phyloP scores from a whole-genome alignment of 2,797 vertebrate genomes.

The Sardinella longiceps region DNA sequence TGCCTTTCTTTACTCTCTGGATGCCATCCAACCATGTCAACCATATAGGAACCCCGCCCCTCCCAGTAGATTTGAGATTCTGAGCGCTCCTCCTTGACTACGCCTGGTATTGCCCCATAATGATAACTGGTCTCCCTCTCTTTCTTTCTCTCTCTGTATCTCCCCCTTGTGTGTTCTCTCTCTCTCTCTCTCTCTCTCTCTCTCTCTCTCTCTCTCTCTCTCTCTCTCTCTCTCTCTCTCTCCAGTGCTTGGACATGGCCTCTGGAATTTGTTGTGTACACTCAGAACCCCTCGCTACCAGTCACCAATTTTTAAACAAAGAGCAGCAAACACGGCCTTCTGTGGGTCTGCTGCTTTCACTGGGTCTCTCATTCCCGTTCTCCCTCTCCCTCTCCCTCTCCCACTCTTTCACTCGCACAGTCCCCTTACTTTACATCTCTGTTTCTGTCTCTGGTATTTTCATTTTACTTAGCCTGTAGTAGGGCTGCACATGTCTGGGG shows the following conservation, averaged over 20 bases:
- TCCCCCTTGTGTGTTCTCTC: no score
- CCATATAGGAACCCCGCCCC: not conserved
- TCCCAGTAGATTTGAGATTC: not conserved
- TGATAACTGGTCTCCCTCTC: not conserved
- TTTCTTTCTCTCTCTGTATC: not conserved
- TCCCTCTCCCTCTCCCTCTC: not conserved
- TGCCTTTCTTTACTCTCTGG: not conserved
- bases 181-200: no score
- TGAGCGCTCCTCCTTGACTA: not conserved
- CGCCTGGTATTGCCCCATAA: not conserved
- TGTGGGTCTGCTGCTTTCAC: slow-evolving; percentile 2
- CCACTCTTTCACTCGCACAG: not conserved
- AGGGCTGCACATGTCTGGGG: not conserved
- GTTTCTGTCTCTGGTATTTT: not conserved
- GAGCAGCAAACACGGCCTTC: slow-evolving; percentile 45
- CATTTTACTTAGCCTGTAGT: not conserved
- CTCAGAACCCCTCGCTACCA: slow-evolving; percentile 48
- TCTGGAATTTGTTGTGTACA: slow-evolving; percentile 43
- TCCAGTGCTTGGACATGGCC: slow-evolving; percentile 24
- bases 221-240: not conserved
- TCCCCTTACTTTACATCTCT: not conserved
- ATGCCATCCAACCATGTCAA: not conserved
- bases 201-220: no score
- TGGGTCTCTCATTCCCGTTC: not conserved
- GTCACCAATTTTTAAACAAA: slow-evolving; percentile 52